Base-by-base conservation (phyloP, 2,888 invertebrate species). In the Ectobius pallidus region DNA sequence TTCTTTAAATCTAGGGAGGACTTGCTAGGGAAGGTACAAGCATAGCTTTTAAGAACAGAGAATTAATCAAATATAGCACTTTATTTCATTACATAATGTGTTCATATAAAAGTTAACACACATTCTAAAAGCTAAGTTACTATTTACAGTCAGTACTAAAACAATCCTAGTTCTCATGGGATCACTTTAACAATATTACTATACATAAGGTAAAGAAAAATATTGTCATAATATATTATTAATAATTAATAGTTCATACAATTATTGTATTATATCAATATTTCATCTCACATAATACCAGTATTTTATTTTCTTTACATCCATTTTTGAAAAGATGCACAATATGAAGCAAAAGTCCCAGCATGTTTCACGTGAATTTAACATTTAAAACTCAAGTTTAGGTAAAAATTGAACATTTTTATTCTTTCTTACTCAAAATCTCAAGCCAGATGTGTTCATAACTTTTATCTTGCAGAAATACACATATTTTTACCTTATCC, bases 21-120 rank as follows among this genome's bases (percentile, higher is more conserved):
- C n/a, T n/a, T n/a, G n/a, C n/a, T n/a, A n/a, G n/a, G n/a, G n/a
- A n/a, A n/a, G n/a, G n/a, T n/a, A n/a, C n/a, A n/a, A n/a, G n/a
- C n/a, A 34, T 34, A 34, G 11, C 34, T 34, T 7, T 34, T 34
- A 34, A 34, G 7, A 34, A 34, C 11, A 55, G 14, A 25, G 22
- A 55, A 1, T 55, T 55, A 52, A n/a, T 58, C 32, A 30, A 58
- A 58, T 58, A 58, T 58, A 58, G 30, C 30, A 58, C 30, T 58
- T 58, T 30, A 58, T 58, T 58, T 58, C n/a, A 25, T 58, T 30
- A 16, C 27, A 58, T 58, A 58, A 58, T 14, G 30, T 25, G n/a
- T 58, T 30, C 32, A 58, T 58, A 58, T 58, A 58, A 58, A 58
- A 30, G 58, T 58, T 58, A 25, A 58, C 58, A 58, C 58, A 27